Evolutionary conservation across 2,113 vertebrate genomes (phyloP).

Genomic region (Ciconia boyciana): DNA sequence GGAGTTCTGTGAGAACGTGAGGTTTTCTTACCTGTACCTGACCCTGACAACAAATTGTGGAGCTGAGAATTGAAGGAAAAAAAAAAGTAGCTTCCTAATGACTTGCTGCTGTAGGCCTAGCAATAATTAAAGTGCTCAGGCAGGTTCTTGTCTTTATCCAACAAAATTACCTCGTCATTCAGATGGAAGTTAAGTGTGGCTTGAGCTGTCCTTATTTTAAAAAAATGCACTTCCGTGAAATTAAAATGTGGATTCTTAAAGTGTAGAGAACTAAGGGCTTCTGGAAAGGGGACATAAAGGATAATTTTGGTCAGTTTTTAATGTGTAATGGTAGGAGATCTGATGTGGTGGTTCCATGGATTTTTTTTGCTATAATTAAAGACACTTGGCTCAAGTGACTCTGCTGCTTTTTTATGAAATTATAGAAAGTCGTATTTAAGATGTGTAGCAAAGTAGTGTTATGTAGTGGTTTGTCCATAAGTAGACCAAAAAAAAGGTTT

Average conservation of each 20-base stretch:
- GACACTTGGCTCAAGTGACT: rapidly evolving
- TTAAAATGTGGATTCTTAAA: background rate
- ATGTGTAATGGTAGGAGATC: background rate
- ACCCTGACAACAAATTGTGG: background rate
- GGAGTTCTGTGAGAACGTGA: background rate
- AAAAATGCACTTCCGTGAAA: background rate
- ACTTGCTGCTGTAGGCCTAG: background rate
- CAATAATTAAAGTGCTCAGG: background rate
- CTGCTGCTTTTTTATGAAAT: background rate
- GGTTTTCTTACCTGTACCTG: background rate
- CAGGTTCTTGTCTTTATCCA: background rate
- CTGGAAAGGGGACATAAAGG: background rate
- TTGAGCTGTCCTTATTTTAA: background rate
- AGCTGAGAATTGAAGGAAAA: background rate
- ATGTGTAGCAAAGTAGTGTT: background rate
- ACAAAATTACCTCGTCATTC: background rate
- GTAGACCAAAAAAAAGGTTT: background rate
- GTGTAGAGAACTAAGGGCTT: background rate
- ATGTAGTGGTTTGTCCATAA: background rate
- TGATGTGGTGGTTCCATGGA: background rate
- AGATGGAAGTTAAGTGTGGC: background rate
- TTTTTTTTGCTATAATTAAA: background rate
- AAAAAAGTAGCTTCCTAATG: background rate
- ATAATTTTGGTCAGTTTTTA: background rate
- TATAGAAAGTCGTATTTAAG: background rate